Conservation (phyloP, 2,888 invertebrate genomes). For the Maniola hyperantus region DNA sequence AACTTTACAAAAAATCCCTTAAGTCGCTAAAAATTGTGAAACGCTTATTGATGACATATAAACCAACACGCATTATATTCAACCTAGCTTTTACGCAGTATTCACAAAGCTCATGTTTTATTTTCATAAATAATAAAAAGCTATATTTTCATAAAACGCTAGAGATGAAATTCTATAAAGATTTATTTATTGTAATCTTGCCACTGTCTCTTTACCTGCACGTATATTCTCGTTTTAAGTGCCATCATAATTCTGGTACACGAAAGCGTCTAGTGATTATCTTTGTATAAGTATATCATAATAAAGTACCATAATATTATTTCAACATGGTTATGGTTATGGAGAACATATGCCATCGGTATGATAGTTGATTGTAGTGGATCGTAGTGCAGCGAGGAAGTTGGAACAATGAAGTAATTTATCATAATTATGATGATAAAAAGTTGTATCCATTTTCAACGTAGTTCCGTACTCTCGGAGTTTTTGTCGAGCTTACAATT, state of each 20-base stretch:
- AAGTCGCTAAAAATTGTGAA: too few species aligned
- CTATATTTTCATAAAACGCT: too few species aligned
- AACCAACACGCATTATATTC: too few species aligned
- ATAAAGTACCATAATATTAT: constrained; percentile 6
- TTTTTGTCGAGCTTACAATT: neutral
- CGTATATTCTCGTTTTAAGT: constrained; percentile 42
- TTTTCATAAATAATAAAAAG: too few species aligned
- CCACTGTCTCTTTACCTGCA: constrained; percentile 9
- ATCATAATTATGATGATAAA: constrained; percentile 18
- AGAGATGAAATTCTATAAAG: too few species aligned
- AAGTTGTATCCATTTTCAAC: neutral
- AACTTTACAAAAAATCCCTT: too few species aligned
- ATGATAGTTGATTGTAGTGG: constrained; percentile 6
- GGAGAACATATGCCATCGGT: constrained; percentile 2
- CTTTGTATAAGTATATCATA: constrained; percentile 13
- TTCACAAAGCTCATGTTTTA: too few species aligned
- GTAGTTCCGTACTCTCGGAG: neutral
- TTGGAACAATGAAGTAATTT: constrained; percentile 11
- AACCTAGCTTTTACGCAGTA: too few species aligned
- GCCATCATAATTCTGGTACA: constrained; percentile 36
- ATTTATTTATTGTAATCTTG: neutral
- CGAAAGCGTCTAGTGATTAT: constrained; percentile 25
- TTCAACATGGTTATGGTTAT: constrained; percentile 5
- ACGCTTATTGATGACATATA: too few species aligned
- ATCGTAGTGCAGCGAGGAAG: neutral